Conservation (phyloP, 2,113 vertebrate genomes). For the Hippocampus guttulatus region DNA sequence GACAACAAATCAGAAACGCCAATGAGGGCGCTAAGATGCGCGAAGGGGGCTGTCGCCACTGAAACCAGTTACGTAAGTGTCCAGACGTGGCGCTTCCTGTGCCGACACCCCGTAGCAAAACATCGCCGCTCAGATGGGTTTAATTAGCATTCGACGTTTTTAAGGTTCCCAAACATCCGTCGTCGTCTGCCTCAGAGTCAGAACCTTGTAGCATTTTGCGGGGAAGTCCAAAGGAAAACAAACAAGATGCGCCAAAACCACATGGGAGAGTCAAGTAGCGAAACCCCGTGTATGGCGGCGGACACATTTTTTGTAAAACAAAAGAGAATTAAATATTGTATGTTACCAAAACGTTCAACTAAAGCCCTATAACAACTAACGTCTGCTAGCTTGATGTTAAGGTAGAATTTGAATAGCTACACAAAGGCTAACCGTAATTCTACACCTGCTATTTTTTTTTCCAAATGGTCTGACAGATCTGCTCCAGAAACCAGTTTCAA, state of each 20-base stretch:
- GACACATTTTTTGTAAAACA: too few relatives aligned
- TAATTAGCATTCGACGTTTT: background rate
- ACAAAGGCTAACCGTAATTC: background rate
- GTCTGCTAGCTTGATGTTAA: background rate
- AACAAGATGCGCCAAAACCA: background rate
- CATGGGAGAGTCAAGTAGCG: background rate
- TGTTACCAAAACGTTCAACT: too few relatives aligned
- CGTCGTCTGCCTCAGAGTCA: constrained; percentile 2
- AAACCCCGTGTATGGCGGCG: background rate
- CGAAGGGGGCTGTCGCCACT: background rate
- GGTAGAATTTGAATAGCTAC: background rate
- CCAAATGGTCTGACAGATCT: too few relatives aligned
- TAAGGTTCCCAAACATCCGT: constrained; percentile 38
- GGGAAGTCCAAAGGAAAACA: constrained; percentile 55
- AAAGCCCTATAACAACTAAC: too few relatives aligned
- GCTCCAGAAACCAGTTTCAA: too few relatives aligned
- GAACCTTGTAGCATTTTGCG: background rate
- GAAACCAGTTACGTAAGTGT: background rate
- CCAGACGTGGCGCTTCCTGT: background rate
- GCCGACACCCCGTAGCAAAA: background rate
- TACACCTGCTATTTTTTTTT: too few relatives aligned
- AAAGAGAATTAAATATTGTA: too few relatives aligned
- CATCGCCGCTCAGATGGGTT: background rate
- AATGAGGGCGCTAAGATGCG: background rate
- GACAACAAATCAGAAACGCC: too few relatives aligned